Evolutionary conservation across 2,888 invertebrate species (phyloP).

Genomic region (Amphipyra berbera): DNA sequence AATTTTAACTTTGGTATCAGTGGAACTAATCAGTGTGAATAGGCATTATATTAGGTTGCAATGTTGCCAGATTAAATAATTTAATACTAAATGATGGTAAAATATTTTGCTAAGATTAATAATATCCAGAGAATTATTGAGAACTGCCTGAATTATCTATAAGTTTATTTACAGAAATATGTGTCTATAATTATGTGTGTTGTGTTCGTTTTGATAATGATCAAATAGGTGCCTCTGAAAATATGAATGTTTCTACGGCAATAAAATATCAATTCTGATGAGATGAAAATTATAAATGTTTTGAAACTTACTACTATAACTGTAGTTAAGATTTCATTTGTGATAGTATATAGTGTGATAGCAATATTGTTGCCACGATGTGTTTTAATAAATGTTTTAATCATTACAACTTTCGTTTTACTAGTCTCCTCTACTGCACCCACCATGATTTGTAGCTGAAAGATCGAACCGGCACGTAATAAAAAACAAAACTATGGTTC

Average conservation of each 20-base stretch:
- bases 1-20: too few relatives aligned
- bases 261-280: too few relatives aligned
- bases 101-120: slow-evolving; percentile 1
- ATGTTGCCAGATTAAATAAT: slow-evolving; percentile 27
- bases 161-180: too few relatives aligned
- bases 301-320: slow-evolving; percentile 47
- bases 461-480: too few relatives aligned
- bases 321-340: slow-evolving; percentile 60
- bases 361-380: slow-evolving; percentile 66
- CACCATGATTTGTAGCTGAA: too few relatives aligned
- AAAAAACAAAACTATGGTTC: background rate
- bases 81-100: slow-evolving; percentile 31
- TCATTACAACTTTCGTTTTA: slow-evolving; percentile 26
- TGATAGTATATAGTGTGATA: slow-evolving; percentile 67
- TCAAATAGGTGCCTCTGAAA: too few relatives aligned
- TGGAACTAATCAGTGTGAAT: too few relatives aligned
- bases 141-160: background rate
- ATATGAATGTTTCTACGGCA: too few relatives aligned
- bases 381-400: slow-evolving; percentile 76
- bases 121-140: too few relatives aligned
- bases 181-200: too few relatives aligned
- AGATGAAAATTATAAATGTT: slow-evolving; percentile 6
- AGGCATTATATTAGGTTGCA: background rate
- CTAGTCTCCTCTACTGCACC: too few relatives aligned
- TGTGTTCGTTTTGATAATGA: too few relatives aligned